Percentiles rank a stretch among this genome's conserved stretches.
These are phyloP conservation scores for Leucosticte australis DNA, from an alignment of 2,113 vertebrate genomes.

Conservation along the genomic window DNA sequence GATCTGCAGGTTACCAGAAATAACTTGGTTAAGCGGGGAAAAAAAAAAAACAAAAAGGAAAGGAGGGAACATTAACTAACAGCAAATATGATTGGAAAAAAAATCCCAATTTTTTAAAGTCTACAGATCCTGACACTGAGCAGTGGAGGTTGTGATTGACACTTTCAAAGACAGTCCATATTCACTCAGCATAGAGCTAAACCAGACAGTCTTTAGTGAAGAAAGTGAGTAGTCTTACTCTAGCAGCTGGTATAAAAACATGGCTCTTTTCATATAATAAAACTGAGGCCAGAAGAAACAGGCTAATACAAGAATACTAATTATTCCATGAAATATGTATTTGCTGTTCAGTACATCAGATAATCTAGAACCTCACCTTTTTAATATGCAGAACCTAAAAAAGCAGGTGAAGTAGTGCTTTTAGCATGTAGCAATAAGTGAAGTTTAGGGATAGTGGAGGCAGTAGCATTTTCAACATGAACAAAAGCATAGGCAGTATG, in stretches of 20 bases:
- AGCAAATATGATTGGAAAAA: background rate
- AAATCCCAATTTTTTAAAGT: accelerated
- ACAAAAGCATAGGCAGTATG: background rate
- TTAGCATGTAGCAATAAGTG: background rate
- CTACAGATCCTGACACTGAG: background rate
- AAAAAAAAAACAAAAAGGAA: background rate
- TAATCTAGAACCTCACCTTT: background rate
- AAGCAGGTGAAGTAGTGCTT: background rate
- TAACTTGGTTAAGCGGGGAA: background rate
- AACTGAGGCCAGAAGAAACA: background rate
- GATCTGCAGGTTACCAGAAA: background rate
- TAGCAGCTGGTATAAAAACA: background rate
- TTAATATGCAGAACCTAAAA: background rate
- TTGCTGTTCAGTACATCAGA: background rate
- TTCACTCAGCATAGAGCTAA: background rate
- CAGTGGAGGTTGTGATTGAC: background rate
- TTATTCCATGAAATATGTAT: background rate
- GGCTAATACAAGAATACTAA: background rate
- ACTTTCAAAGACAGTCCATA: background rate
- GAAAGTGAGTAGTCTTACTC: background rate
- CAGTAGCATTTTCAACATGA: background rate
- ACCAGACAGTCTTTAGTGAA: accelerated
- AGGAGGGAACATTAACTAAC: background rate
- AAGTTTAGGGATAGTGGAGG: background rate
- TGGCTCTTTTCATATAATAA: background rate